Base-by-base conservation (phyloP, 2,888 invertebrate species). In the Malthinus seriepunctatus region DNA sequence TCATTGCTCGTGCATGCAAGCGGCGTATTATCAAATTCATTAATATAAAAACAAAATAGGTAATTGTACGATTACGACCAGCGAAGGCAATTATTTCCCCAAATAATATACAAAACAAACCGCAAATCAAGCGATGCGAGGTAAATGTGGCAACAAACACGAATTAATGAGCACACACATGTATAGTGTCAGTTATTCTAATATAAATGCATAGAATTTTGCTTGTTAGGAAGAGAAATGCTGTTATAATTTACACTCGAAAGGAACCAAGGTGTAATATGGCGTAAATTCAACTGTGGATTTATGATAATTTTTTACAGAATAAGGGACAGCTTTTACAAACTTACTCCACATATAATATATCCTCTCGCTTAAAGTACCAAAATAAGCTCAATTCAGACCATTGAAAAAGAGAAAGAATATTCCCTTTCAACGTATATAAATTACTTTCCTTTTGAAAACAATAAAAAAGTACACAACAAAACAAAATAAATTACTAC, bases 61-160 rank as follows among this genome's bases (percentile, higher is more conserved):
- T 23, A 23, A 23, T 23, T 23, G 23, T 23, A 70, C 70, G 71
- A 69, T 71, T 69, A 71, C 67, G 66, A 69, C 68, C 67, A 64
- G 69, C 63, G 66, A 65, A 69, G 70, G 69, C 70, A 72, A 71
- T 73, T 73, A 70, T 71, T 73, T 69, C 23, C 64, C 62, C 64
- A 70, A 67, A 71, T 71, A 62, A 39, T 35, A 46, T 56, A 71
- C 67, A 70, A 69, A 65, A 69, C 69, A 63, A 59, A 65, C 71
- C 71, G 67, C 71, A 72, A 73, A 73, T 72, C 71, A 70, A 68
- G 70, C 68, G 63, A 56, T 51, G 54, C 52, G 54, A 44, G 53
- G 51, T 60, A 61, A 64, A 57, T 62, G 66, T 49, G 61, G 63
- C 59, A 63, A 64, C 63, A 67, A 66, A 66, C 63, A 63, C 58